Percentiles rank a stretch among this genome's conserved stretches.
These are phyloP conservation scores for Thecophora atra DNA, from an alignment of 2,888 invertebrate genomes.

Conservation along the genomic window DNA sequence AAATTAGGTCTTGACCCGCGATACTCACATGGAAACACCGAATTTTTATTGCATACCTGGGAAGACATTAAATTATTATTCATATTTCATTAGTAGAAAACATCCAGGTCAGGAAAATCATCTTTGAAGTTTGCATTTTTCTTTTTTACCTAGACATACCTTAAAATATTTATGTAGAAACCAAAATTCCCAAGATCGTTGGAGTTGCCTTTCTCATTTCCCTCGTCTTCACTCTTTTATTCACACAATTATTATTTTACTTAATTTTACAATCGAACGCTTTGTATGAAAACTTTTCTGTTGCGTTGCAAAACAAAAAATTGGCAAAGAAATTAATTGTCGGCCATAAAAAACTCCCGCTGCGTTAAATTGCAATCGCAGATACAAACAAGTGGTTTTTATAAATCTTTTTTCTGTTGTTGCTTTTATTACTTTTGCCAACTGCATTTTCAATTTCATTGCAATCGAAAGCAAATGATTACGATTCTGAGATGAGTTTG, in stretches of 20 bases:
- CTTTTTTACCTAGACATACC: no score
- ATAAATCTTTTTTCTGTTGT: constrained; percentile 4
- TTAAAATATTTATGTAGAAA: no score
- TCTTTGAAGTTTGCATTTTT: no score
- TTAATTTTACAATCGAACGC: constrained; percentile 2
- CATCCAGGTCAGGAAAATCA: no score
- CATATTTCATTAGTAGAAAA: no score
- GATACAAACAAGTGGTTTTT: constrained; percentile 18
- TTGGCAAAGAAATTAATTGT: constrained; percentile 43
- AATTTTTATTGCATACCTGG: no score
- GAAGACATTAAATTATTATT: no score
- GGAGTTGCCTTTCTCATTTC: background rate
- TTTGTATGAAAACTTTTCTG: no score
- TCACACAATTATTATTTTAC: background rate
- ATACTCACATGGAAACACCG: no score
- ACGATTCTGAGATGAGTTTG: constrained; percentile 16
- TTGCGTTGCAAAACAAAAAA: background rate
- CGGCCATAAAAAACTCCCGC: constrained; percentile 46
- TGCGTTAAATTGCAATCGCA: constrained; percentile 44
- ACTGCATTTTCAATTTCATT: constrained; percentile 24
- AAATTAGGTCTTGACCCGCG: no score
- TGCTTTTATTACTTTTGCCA: constrained; percentile 4
- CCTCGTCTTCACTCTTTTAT: no score
- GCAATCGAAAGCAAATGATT: constrained; percentile 22
- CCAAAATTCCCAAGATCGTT: background rate